A percentile compares a stretch with the other conserved stretches of the same genome.
Evolutionary conservation across 2,888 invertebrate species (phyloP).

Genomic region (Saturnia japonica): DNA sequence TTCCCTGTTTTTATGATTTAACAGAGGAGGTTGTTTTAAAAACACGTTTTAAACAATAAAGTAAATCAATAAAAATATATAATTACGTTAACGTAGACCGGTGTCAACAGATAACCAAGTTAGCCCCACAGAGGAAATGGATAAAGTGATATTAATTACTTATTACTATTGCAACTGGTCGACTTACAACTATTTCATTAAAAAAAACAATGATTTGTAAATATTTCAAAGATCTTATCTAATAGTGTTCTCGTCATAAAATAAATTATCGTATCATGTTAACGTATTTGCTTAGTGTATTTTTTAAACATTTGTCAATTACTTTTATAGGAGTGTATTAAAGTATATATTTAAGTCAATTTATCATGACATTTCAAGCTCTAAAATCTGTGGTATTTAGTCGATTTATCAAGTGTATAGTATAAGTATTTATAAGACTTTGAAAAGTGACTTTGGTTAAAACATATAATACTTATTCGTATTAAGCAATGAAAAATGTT

Average conservation of each 20-base stretch:
- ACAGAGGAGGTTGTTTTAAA: slow-evolving; percentile 35
- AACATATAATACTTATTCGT: neutral
- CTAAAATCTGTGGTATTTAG: no score
- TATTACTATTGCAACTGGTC: neutral
- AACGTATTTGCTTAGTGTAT: neutral
- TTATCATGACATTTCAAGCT: no score
- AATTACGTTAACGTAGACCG: neutral
- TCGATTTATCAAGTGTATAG: no score
- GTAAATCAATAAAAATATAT: neutral
- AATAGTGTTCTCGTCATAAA: neutral
- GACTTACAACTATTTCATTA: neutral
- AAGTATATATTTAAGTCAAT: no score
- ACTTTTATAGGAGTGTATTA: neutral
- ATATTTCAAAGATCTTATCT: neutral
- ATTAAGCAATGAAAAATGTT: no score
- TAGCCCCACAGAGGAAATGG: no score
- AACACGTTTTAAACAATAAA: slow-evolving; percentile 16
- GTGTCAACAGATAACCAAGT: no score
- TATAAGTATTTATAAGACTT: neutral
- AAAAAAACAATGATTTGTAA: neutral
- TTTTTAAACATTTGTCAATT: neutral
- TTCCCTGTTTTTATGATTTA: slow-evolving; percentile 63
- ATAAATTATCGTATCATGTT: neutral
- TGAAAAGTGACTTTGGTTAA: neutral
- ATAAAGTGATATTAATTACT: neutral